A percentile compares a stretch with the other conserved stretches of the same genome.
These are phyloP conservation scores for Ferrisia virgata DNA, from an alignment of 2,888 invertebrate genomes.

Conservation along the genomic window DNA sequence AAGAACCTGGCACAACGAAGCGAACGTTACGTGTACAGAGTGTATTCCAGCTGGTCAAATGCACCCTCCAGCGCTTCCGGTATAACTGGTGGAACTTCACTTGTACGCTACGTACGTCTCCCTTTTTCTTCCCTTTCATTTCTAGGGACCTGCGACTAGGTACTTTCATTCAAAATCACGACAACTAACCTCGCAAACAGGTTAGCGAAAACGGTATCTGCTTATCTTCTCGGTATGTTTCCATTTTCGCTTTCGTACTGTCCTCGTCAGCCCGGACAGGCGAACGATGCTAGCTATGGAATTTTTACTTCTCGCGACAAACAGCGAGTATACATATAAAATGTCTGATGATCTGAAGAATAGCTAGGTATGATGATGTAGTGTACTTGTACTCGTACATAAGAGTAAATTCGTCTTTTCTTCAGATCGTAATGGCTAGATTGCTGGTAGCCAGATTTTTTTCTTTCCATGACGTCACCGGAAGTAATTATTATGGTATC, in stretches of 20 bases:
- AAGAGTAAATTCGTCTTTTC: background rate
- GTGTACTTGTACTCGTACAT: no score
- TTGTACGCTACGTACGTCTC: constrained; percentile 25
- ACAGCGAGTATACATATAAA: no score
- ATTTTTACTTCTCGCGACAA: no score
- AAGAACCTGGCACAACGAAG: background rate
- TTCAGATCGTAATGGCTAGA: background rate
- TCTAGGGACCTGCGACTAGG: constrained; percentile 3
- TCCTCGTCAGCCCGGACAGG: background rate
- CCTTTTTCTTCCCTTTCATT: background rate
- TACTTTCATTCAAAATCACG: constrained; percentile 33
- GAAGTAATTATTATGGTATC: constrained; percentile 38
- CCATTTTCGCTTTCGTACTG: background rate
- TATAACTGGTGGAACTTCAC: constrained; percentile 42
- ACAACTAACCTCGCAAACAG: background rate
- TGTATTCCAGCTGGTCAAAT: constrained; percentile 40
- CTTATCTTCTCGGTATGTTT: background rate
- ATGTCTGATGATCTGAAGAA: no score
- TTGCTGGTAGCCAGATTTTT: constrained; percentile 2
- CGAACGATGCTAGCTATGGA: background rate
- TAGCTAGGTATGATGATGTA: background rate
- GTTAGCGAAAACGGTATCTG: background rate
- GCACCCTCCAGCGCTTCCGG: constrained; percentile 43
- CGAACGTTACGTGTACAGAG: background rate
- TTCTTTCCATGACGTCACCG: constrained; percentile 30